Conservation (phyloP, 2,888 invertebrate genomes). For the Smittia sp. region DNA sequence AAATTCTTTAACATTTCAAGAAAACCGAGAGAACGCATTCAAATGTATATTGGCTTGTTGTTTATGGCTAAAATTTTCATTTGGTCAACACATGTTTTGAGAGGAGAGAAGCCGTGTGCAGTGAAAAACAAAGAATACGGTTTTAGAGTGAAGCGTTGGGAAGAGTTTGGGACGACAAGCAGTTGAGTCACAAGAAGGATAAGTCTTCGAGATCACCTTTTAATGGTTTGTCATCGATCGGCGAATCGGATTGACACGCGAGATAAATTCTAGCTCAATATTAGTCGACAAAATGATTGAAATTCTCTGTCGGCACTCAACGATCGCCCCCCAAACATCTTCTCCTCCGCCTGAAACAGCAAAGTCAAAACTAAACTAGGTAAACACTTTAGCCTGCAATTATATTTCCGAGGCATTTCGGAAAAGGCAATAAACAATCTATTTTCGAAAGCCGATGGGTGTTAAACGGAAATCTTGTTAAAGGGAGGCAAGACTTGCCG, state of each 20-base stretch:
- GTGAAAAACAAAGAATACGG: constrained; percentile 7
- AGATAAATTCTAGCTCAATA: too few species aligned
- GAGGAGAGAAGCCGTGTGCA: constrained; percentile 7
- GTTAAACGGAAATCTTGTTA: constrained; percentile 1
- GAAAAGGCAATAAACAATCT: constrained; percentile 16
- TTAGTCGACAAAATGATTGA: too few species aligned
- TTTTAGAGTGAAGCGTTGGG: background rate
- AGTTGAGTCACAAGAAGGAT: background rate
- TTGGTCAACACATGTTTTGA: constrained; percentile 41
- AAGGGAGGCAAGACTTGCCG: background rate
- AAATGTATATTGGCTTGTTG: constrained; percentile 12
- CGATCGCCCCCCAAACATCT: background rate
- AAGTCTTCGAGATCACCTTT: background rate
- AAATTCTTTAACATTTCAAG: constrained; percentile 38
- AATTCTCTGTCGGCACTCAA: too few species aligned
- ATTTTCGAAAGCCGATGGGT: background rate
- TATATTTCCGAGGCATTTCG: constrained; percentile 4
- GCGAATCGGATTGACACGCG: too few species aligned
- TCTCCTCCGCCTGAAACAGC: background rate
- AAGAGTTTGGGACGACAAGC: background rate
- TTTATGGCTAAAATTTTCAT: constrained; percentile 34
- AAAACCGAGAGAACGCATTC: constrained; percentile 6
- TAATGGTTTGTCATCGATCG: background rate
- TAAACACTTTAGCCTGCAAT: constrained; percentile 19
- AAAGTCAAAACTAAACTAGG: constrained; percentile 1